phyloP scores from a whole-genome alignment of 1,140 invertebrate genomes.

The Musca domestica region DNA sequence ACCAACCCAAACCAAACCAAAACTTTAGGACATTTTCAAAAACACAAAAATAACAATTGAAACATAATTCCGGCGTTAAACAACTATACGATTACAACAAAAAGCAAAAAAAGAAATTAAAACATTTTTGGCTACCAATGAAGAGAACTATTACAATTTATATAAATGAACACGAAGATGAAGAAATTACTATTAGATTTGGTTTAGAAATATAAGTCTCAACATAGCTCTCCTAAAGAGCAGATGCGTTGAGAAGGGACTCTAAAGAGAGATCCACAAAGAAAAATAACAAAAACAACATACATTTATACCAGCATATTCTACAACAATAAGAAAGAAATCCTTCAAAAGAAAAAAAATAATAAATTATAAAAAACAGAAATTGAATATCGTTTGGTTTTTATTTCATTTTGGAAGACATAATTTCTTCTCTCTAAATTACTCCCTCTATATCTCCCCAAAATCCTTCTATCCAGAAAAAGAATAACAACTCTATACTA shows the following conservation, averaged over 20 bases:
- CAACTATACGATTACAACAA: not conserved
- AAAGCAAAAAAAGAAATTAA: slow-evolving; percentile 4
- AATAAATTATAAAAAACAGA: not conserved
- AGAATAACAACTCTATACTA: not conserved
- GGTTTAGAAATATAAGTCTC: slow-evolving; percentile 12
- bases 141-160: slow-evolving; percentile 6
- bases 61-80: not conserved
- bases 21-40: slow-evolving; percentile 10
- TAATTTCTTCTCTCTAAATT: not conserved
- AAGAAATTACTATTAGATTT: slow-evolving; percentile 16
- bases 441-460: too few relatives aligned
- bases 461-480: not conserved
- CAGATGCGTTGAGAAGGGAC: not conserved
- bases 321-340: not conserved
- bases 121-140: slow-evolving; percentile 9
- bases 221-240: too few relatives aligned
- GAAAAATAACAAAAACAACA: slow-evolving; percentile 10
- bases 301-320: not conserved
- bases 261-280: not conserved
- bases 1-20: not conserved
- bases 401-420: not conserved
- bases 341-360: not conserved
- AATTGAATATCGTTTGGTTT: not conserved
- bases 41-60: not conserved
- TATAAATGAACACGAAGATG: not conserved